Conservation (phyloP, 2,113 vertebrate genomes). For the Sinocyclocheilus anshuiensis region DNA sequence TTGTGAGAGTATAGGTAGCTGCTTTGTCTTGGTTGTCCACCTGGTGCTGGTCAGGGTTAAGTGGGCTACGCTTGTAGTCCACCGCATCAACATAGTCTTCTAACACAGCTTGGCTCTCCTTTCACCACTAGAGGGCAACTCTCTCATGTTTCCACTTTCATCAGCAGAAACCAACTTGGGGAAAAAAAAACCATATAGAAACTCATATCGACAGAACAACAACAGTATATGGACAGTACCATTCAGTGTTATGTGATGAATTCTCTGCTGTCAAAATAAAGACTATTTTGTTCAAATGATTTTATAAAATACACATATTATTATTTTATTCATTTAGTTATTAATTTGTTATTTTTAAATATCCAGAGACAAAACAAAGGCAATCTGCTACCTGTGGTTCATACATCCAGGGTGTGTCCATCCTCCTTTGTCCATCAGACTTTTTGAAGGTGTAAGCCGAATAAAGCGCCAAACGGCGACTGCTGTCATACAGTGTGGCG, state of each 20-base stretch:
- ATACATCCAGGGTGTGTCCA: slow-evolving; percentile 77
- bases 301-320: neutral
- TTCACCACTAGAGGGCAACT: slow-evolving; percentile 63
- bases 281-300: neutral
- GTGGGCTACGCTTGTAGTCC: slow-evolving; percentile 68
- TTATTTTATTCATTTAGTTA: neutral
- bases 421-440: slow-evolving; percentile 69
- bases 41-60: slow-evolving; percentile 80
- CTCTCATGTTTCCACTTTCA: slow-evolving; percentile 67
- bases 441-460: slow-evolving; percentile 77
- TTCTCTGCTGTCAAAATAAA: neutral
- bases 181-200: neutral
- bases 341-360: neutral
- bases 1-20: slow-evolving; percentile 82
- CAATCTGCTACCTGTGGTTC: slow-evolving; percentile 70
- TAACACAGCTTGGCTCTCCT: slow-evolving; percentile 70
- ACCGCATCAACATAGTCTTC: slow-evolving; percentile 71
- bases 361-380: neutral
- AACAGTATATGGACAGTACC: neutral
- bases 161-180: slow-evolving; percentile 65
- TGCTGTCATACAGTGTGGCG: slow-evolving; percentile 71
- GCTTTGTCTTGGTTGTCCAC: slow-evolving; percentile 66
- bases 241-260: neutral
- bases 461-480: slow-evolving; percentile 64
- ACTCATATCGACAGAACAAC: neutral